Percentiles rank a stretch among this genome's conserved stretches.
Evolutionary conservation across 1,140 invertebrate species (phyloP).

Genomic region (Caenorhabditis briggsae): DNA sequence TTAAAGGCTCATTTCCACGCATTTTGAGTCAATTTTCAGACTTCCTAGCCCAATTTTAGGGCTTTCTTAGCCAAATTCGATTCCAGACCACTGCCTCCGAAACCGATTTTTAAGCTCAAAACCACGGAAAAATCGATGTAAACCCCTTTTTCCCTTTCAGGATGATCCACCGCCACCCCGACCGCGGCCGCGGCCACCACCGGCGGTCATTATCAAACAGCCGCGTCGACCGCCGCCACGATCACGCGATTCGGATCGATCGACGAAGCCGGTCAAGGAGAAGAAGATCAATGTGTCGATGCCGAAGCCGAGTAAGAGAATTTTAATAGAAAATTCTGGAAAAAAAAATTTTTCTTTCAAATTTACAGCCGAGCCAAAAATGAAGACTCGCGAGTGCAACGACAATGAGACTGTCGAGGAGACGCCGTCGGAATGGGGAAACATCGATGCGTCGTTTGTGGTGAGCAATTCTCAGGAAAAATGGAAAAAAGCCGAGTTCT

Average conservation of each 20-base stretch:
- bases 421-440: background rate
- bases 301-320: background rate
- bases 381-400: conserved; percentile 3
- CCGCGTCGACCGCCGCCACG: background rate
- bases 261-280: background rate
- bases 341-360: background rate
- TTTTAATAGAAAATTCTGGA: background rate
- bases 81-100: too few relatives aligned
- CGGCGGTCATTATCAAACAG: background rate
- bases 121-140: too few relatives aligned
- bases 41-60: too few relatives aligned
- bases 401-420: conserved; percentile 8
- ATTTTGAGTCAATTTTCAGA: too few relatives aligned
- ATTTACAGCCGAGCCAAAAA: conserved; percentile 4
- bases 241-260: background rate
- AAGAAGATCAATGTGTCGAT: background rate
- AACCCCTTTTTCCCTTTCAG: background rate
- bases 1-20: too few relatives aligned
- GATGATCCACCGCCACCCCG: background rate
- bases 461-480: background rate
- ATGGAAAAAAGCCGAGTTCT: too few relatives aligned
- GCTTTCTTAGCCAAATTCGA: too few relatives aligned
- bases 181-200: conserved; percentile 2
- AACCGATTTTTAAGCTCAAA: too few relatives aligned
- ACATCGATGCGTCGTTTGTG: conserved; percentile 12